phyloP scores from a whole-genome alignment of 2,113 vertebrate genomes.

The Campylomormyrus tamandua region DNA sequence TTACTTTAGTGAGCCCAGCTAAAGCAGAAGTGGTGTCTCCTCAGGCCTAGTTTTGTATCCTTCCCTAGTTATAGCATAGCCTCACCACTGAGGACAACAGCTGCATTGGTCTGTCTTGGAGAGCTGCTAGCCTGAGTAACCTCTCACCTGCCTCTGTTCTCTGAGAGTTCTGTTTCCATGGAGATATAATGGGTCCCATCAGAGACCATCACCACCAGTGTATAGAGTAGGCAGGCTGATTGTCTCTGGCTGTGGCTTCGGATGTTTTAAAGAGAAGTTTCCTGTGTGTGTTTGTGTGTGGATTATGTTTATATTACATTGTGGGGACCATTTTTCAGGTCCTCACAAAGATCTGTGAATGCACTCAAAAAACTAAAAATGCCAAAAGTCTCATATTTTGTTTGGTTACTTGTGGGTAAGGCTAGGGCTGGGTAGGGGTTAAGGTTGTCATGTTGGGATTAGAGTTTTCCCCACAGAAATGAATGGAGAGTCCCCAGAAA shows the following conservation, averaged over 20 bases:
- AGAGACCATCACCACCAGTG: background rate
- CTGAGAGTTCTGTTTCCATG: background rate
- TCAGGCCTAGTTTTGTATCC: background rate
- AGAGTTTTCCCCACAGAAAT: no score
- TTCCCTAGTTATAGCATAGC: background rate
- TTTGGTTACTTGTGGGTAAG: no score
- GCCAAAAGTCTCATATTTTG: no score
- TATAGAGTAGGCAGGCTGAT: background rate
- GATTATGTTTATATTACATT: no score
- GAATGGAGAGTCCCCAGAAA: no score
- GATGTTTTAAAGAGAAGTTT: background rate
- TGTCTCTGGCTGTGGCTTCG: background rate
- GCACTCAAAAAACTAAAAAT: no score
- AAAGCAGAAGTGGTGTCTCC: background rate
- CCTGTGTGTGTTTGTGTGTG: background rate
- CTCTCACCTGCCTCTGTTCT: conserved; percentile 6
- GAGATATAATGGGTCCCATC: conserved; percentile 8
- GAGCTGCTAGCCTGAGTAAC: background rate
- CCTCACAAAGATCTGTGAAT: no score
- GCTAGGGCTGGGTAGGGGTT: no score
- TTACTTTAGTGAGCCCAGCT: background rate
- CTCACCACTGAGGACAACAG: background rate
- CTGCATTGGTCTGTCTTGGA: background rate
- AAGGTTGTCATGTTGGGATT: no score
- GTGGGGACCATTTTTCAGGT: no score